Evolutionary conservation across 2,888 invertebrate species (phyloP).

Genomic region (Anoncus sp.): DNA sequence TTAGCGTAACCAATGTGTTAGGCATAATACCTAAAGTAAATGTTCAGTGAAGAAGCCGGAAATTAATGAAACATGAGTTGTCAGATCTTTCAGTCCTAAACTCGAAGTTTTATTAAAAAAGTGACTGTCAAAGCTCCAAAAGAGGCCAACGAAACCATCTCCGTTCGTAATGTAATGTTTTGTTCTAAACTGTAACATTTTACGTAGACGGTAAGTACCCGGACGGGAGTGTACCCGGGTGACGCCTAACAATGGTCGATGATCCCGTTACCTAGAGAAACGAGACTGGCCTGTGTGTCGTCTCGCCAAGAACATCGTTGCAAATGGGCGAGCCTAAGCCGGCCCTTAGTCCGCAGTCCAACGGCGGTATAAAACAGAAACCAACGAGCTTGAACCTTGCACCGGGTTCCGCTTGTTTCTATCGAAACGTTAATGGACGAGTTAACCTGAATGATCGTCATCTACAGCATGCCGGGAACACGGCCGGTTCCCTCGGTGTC

Average conservation of each 20-base stretch:
- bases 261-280: constrained; percentile 53
- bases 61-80: constrained; percentile 10
- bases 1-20: not conserved
- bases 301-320: constrained; percentile 60
- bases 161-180: too few relatives aligned
- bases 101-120: constrained; percentile 22
- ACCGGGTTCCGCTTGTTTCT: constrained; percentile 80
- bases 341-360: constrained; percentile 79
- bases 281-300: constrained; percentile 35
- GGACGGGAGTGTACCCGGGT: not conserved
- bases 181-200: too few relatives aligned
- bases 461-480: constrained; percentile 75
- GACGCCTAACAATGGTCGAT: constrained; percentile 47
- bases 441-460: constrained; percentile 81
- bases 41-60: not conserved
- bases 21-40: not conserved
- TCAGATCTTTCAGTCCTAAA: constrained; percentile 8
- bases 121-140: constrained; percentile 25
- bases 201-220: too few relatives aligned
- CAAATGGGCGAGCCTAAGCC: constrained; percentile 82
- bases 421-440: constrained; percentile 82
- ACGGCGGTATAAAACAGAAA: constrained; percentile 81
- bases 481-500: constrained; percentile 37
- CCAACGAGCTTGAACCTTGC: constrained; percentile 80
- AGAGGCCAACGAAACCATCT: too few relatives aligned